These are phyloP conservation scores for Parasteatoda tepidariorum DNA, from an alignment of 1,140 invertebrate species.

Conservation along the genomic window DNA sequence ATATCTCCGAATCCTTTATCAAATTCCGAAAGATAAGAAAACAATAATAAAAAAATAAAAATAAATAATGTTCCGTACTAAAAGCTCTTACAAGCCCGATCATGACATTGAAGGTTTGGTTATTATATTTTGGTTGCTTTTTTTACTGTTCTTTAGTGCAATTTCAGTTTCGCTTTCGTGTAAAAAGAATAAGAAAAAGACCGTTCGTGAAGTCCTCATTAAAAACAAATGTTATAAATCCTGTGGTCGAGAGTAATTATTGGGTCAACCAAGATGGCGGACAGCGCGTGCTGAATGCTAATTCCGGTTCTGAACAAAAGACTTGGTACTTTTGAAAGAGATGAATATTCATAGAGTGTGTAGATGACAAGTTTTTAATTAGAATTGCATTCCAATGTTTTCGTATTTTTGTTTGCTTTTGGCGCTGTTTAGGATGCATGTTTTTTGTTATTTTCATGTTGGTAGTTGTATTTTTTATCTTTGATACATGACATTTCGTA, in stretches of 20 bases:
- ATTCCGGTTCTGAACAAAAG: slow-evolving; percentile 18
- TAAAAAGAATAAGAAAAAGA: not conserved
- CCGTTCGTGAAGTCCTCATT: slow-evolving; percentile 39
- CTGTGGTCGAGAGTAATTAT: slow-evolving; percentile 26
- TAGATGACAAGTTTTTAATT: slow-evolving; percentile 38
- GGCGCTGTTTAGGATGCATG: too few species aligned
- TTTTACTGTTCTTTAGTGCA: not conserved
- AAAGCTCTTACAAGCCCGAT: not conserved
- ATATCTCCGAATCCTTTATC: slow-evolving; percentile 6
- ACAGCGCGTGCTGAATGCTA: slow-evolving; percentile 18
- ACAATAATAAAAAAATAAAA: not conserved
- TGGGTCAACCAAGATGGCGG: slow-evolving; percentile 4
- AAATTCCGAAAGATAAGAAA: not conserved
- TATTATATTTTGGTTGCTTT: not conserved
- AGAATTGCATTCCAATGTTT: not conserved
- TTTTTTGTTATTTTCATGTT: too few species aligned
- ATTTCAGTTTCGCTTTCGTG: slow-evolving; percentile 10
- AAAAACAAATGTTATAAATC: slow-evolving; percentile 38
- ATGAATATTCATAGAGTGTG: slow-evolving; percentile 35
- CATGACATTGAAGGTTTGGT: slow-evolving; percentile 17
- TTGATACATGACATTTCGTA: too few species aligned
- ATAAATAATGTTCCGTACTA: not conserved
- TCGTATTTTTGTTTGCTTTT: not conserved
- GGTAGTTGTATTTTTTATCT: too few species aligned
- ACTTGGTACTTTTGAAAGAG: not conserved